Conservation (phyloP, 1,140 invertebrate species). For the honey bee (Apis mellifera) region Amel_HAv3.1 CM009941.2:13283501-13284000, state of each 20-base stretch:
- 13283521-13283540: conserved; percentile 66
- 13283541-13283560: conserved; percentile 60
- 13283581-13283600: conserved; percentile 58
- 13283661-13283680: conserved; percentile 60
- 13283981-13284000: background rate
- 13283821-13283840: too few relatives aligned
- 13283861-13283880: too few relatives aligned
- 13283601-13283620: conserved; percentile 64
- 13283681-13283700: conserved; percentile 24
- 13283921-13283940: background rate
- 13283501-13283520: conserved; percentile 57
- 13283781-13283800: too few relatives aligned
- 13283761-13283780: too few relatives aligned
- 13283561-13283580: conserved; percentile 72
- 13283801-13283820: too few relatives aligned
- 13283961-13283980: conserved; percentile 3
- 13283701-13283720: background rate
- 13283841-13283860: too few relatives aligned
- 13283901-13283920: background rate
- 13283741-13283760: too few relatives aligned
- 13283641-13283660: conserved; percentile 72
- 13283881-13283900: too few relatives aligned
- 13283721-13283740: background rate
- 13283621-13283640: conserved; percentile 73
- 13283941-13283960: background rate